Evolutionary conservation across 2,888 invertebrate species (phyloP).

Genomic region (Lycophotia porphyrea): DNA sequence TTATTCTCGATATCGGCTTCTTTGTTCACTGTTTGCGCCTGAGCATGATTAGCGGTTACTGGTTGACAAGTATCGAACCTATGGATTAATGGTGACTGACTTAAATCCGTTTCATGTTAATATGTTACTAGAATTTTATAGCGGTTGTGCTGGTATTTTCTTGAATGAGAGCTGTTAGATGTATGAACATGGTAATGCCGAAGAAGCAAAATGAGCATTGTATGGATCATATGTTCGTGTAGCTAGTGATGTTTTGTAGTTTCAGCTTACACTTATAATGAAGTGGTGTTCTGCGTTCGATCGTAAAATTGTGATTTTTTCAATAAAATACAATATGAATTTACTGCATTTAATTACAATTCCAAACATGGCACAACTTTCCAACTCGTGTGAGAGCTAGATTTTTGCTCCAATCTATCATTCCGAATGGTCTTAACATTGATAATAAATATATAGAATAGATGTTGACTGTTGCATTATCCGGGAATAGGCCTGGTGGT

Average conservation of each 20-base stretch:
- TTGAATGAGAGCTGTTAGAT: not conserved
- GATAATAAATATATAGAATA: constrained; percentile 75
- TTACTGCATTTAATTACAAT: constrained; percentile 74
- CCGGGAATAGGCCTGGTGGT: constrained; percentile 63
- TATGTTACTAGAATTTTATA: not conserved
- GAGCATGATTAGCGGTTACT: constrained; percentile 35
- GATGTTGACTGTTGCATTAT: constrained; percentile 85
- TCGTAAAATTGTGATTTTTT: too few species aligned
- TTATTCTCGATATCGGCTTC: constrained; percentile 38
- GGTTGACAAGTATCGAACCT: constrained; percentile 33
- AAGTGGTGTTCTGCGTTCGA: too few species aligned
- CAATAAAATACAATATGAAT: constrained; percentile 59
- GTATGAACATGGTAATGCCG: not conserved
- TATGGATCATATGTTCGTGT: not conserved
- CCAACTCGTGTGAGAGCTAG: constrained; percentile 72
- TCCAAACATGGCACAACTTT: constrained; percentile 77
- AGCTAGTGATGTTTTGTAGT: not conserved
- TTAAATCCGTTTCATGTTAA: constrained; percentile 18
- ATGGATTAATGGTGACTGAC: not conserved
- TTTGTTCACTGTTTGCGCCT: constrained; percentile 42
- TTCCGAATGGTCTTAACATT: constrained; percentile 73
- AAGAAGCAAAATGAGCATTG: not conserved
- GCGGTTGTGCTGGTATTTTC: not conserved
- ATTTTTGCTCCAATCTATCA: constrained; percentile 72
- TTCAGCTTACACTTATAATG: too few species aligned